A percentile compares a stretch with the other conserved stretches of the same genome.
Evolutionary conservation across 2,888 invertebrate species (phyloP).

Genomic region (Nysson spinosus): DNA sequence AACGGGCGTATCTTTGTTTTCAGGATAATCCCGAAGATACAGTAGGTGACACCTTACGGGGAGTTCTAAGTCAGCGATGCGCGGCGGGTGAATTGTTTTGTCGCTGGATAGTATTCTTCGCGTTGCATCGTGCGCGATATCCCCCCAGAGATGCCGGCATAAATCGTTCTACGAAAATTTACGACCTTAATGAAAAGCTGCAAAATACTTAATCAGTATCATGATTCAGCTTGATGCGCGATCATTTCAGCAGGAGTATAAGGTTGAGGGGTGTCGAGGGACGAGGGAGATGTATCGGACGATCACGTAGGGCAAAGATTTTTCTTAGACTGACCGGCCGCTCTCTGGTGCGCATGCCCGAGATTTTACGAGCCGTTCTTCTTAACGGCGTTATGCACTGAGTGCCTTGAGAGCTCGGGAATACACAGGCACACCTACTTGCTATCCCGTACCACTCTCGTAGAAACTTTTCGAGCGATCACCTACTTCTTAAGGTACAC

Average conservation of each 20-base stretch:
- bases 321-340: no score
- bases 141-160: no score
- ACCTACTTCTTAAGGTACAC: slow-evolving; percentile 34
- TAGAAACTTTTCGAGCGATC: slow-evolving; percentile 35
- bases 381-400: slow-evolving; percentile 55
- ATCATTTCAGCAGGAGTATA: slow-evolving; percentile 13
- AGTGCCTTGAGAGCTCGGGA: slow-evolving; percentile 27
- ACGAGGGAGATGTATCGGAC: slow-evolving; percentile 5
- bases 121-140: no score
- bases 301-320: slow-evolving; percentile 28
- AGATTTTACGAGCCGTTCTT: slow-evolving; percentile 54
- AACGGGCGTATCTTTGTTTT: no score
- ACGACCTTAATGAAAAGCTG: slow-evolving; percentile 11
- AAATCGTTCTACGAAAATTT: slow-evolving; percentile 25
- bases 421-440: no score
- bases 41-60: slow-evolving; percentile 13
- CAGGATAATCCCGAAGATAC: slow-evolving; percentile 17
- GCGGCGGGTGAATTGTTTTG: no score
- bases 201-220: slow-evolving; percentile 9
- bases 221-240: slow-evolving; percentile 6
- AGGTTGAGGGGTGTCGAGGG: slow-evolving; percentile 2
- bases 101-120: no score
- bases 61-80: no score
- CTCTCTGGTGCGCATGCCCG: no score
- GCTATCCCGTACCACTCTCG: no score